Conservation (phyloP, 2,888 invertebrate species). For the Orthosia cruda region DNA sequence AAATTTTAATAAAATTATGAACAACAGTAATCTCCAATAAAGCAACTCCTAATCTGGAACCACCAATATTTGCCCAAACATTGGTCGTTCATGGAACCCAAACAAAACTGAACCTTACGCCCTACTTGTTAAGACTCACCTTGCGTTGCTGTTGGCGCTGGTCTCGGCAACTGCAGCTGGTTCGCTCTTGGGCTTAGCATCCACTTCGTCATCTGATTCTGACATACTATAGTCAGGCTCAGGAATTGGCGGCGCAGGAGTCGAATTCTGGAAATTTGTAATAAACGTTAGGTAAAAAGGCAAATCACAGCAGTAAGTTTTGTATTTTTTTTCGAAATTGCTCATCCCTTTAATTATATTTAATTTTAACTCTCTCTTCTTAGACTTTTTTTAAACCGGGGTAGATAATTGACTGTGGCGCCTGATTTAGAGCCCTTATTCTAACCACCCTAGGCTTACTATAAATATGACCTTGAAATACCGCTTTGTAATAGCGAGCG, state of each 20-base stretch:
- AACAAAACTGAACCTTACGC: constrained; percentile 6
- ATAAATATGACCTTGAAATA: no score
- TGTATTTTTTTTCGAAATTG: no score
- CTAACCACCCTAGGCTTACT: no score
- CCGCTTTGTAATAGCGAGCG: no score
- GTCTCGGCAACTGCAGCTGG: constrained; percentile 92
- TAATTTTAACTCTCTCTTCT: no score
- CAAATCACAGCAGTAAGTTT: background rate
- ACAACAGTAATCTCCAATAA: constrained; percentile 1
- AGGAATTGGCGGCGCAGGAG: constrained; percentile 95
- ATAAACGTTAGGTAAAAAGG: background rate
- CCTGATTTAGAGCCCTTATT: no score
- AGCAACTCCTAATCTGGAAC: background rate
- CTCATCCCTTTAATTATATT: no score
- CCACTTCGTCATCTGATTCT: constrained; percentile 95
- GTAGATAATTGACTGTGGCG: no score
- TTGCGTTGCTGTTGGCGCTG: constrained; percentile 95
- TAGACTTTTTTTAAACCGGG: no score
- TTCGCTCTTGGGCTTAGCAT: constrained; percentile 91
- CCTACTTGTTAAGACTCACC: constrained; percentile 77
- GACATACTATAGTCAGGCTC: constrained; percentile 98
- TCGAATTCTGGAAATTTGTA: constrained; percentile 83
- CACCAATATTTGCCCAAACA: constrained; percentile 26
- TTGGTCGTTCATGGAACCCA: constrained; percentile 7
- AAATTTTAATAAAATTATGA: background rate